phyloP scores from a whole-genome alignment of 2,888 invertebrate genomes.

The Platycnemis pennipes region DNA sequence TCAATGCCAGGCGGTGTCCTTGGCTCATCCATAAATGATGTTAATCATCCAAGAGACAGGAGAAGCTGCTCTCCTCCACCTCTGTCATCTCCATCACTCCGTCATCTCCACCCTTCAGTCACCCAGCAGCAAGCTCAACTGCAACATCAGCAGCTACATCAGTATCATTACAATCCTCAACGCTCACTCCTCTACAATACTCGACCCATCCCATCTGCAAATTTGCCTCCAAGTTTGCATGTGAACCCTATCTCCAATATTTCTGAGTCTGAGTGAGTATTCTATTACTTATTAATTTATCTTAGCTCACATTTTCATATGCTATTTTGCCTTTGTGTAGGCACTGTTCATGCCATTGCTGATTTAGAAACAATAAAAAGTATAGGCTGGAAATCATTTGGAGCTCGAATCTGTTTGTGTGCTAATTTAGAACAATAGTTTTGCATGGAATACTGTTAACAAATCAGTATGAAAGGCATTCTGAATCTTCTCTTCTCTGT shows the following conservation, averaged over 20 bases:
- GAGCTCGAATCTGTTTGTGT: too few relatives aligned
- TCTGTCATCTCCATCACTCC: slow-evolving; percentile 41
- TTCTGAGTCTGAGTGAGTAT: slow-evolving; percentile 75
- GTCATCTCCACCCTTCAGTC: slow-evolving; percentile 69
- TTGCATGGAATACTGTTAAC: too few relatives aligned
- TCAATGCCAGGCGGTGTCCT: slow-evolving; percentile 60
- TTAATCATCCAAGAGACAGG: slow-evolving; percentile 68
- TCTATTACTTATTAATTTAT: too few relatives aligned
- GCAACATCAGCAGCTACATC: slow-evolving; percentile 37
- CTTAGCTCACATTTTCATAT: too few relatives aligned
- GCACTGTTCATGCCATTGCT: neutral
- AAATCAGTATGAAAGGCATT: too few relatives aligned
- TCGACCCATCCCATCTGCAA: slow-evolving; percentile 49
- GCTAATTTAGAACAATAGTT: too few relatives aligned
- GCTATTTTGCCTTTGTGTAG: neutral
- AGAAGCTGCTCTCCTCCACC: slow-evolving; percentile 56
- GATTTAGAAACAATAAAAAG: too few relatives aligned
- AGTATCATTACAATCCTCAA: slow-evolving; percentile 69
- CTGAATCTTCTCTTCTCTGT: too few relatives aligned
- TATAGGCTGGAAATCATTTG: too few relatives aligned
- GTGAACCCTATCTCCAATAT: slow-evolving; percentile 71
- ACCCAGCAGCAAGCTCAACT: slow-evolving; percentile 34
- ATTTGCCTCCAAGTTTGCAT: slow-evolving; percentile 49
- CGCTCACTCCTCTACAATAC: slow-evolving; percentile 39
- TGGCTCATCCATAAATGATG: slow-evolving; percentile 57